A percentile compares a stretch with the other conserved stretches of the same genome.
phyloP scores from a whole-genome alignment of 2,888 invertebrate genomes.

The Tineola bisselliella region DNA sequence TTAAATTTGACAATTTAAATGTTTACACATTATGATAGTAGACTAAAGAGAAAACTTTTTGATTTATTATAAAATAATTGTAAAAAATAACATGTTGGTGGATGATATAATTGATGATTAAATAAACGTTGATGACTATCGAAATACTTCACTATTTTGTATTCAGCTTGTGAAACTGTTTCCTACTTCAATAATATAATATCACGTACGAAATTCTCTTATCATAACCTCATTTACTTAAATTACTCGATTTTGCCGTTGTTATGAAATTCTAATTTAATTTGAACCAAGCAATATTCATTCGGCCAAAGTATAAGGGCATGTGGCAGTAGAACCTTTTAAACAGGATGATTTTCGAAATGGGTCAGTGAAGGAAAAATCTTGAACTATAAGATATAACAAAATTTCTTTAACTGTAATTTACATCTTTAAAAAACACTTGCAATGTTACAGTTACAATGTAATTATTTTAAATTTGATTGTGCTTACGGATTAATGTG shows the following conservation, averaged over 20 bases:
- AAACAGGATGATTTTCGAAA: too few species aligned
- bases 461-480: too few species aligned
- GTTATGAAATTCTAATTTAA: background rate
- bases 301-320: background rate
- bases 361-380: too few species aligned
- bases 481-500: too few species aligned
- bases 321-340: background rate
- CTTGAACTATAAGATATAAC: too few species aligned
- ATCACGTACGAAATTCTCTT: constrained; percentile 26
- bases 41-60: too few species aligned
- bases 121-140: background rate
- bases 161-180: constrained; percentile 19
- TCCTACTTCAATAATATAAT: constrained; percentile 25
- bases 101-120: background rate
- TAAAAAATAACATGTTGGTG: background rate
- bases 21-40: too few species aligned
- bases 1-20: too few species aligned
- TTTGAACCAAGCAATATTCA: background rate
- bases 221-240: constrained; percentile 22
- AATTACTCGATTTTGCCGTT: background rate
- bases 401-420: too few species aligned
- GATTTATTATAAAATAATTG: too few species aligned
- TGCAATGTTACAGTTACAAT: too few species aligned
- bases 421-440: too few species aligned
- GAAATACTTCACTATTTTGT: constrained; percentile 15